Evolutionary conservation across 2,797 vertebrate species (phyloP).

Genomic region (Chrysocyon brachyurus): DNA sequence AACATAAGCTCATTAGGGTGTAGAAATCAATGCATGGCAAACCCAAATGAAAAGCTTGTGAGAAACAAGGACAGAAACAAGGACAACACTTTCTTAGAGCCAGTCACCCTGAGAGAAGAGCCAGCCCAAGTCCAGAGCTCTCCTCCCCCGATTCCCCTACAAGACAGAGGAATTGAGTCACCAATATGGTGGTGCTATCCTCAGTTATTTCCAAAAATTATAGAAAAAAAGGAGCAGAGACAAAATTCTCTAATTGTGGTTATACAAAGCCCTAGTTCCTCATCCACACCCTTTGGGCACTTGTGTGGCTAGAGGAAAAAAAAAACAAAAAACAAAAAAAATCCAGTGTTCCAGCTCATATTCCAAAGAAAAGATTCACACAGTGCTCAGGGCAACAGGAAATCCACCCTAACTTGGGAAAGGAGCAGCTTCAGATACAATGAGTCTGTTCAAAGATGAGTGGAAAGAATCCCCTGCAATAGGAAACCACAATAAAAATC

Average conservation of each 20-base stretch:
- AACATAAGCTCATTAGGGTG: neutral
- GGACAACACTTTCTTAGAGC: neutral
- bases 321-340: neutral
- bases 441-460: neutral
- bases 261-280: constrained; percentile 51
- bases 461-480: neutral
- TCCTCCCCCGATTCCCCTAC: neutral
- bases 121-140: neutral
- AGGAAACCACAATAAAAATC: constrained; percentile 36
- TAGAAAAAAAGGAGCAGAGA: constrained; percentile 41
- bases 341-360: constrained; percentile 25
- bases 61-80: neutral
- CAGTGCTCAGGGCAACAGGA: constrained; percentile 36
- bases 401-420: constrained; percentile 13
- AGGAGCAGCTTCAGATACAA: constrained; percentile 25
- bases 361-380: constrained; percentile 63
- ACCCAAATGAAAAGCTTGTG: neutral
- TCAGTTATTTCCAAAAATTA: constrained; percentile 56
- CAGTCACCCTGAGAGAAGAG: neutral
- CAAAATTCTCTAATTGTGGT: constrained; percentile 67
- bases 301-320: neutral
- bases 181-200: neutral
- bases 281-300: constrained; percentile 56
- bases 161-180: constrained; percentile 45
- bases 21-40: neutral